Conservation (phyloP, 2,113 vertebrate species). For the Mellivora capensis region DNA sequence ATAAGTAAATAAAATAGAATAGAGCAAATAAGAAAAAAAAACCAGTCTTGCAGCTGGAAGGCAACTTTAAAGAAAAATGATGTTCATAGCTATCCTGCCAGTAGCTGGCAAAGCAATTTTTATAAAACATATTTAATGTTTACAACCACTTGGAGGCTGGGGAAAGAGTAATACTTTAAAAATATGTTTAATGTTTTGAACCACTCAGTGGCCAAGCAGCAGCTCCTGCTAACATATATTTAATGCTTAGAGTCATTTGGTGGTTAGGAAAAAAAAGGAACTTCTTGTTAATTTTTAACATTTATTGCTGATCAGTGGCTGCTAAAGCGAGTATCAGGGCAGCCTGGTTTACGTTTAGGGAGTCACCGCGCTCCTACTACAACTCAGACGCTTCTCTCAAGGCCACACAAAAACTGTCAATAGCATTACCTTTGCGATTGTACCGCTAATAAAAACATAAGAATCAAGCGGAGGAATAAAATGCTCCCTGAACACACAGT, state of each 20-base stretch:
- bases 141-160: conserved; percentile 67
- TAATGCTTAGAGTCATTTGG: conserved; percentile 75
- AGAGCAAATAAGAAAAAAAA: conserved; percentile 59
- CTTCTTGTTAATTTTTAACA: conserved; percentile 80
- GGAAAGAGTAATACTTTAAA: conserved; percentile 76
- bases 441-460: conserved; percentile 31
- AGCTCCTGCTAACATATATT: conserved; percentile 63
- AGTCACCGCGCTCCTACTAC: not conserved
- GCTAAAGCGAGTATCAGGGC: conserved; percentile 46
- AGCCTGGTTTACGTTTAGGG: conserved; percentile 55
- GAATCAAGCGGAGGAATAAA: conserved; percentile 47
- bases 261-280: conserved; percentile 59
- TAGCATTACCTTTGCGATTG: conserved; percentile 24
- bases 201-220: conserved; percentile 58
- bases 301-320: conserved; percentile 75
- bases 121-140: conserved; percentile 82
- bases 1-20: conserved; percentile 58
- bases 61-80: conserved; percentile 80
- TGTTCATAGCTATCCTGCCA: conserved; percentile 62
- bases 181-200: conserved; percentile 78
- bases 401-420: conserved; percentile 35
- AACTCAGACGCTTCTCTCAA: conserved; percentile 53
- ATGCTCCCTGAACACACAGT: not conserved
- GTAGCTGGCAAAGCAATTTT: conserved; percentile 76
- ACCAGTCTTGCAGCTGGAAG: conserved; percentile 69